Base-by-base conservation (phyloP, 2,113 vertebrate species). In the Poeciliopsis occidentalis region DNA sequence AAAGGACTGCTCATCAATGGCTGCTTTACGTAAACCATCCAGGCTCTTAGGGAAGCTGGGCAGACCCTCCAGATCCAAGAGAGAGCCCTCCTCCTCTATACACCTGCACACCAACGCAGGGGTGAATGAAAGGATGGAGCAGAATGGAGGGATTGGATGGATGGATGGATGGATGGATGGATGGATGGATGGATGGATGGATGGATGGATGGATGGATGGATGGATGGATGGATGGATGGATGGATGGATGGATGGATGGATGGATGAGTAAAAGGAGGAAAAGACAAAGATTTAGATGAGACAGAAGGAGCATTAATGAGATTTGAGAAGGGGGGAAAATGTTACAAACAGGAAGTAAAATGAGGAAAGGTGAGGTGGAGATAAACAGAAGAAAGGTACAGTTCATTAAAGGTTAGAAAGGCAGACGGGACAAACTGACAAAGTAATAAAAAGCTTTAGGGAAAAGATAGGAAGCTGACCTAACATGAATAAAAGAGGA, bases 1-100 rank as follows among this genome's bases (percentile, higher is more conserved):
- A 95, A 97, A 97, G 39, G 97, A 95, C 37, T 92, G 91, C 87
- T 92, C 90, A 82, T 97, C 97, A 93, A 96, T 96, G 88, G 96
- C 92, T 73, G 97, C 94, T 95, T 98, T 98, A 95, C 95, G 97
- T 75, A 99, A 96, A 81, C 87, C 90, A 19, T 99, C 97, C 96
- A 98, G 95, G 94, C 97, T 96, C 95, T 98, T 98, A 95, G 96
- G 96, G 94, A 97, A 97, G 94, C 95, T 95, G 92, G 96, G 94
- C 91, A 96, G 95, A 92, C 96, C 96, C 93, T 99, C 97, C 95
- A 98, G 94, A 95, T 97, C 97, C 95, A 97, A 93, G 87, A 97
- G 95, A 80, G 95, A 94, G 92, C 96, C 95, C 86, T 97, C 96
- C 87, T 95, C 96, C 92, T 97, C 96, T 95, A 95, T 85, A 96